Conservation (phyloP, 2,797 vertebrate species). For the Darevskia nairensis region DNA sequence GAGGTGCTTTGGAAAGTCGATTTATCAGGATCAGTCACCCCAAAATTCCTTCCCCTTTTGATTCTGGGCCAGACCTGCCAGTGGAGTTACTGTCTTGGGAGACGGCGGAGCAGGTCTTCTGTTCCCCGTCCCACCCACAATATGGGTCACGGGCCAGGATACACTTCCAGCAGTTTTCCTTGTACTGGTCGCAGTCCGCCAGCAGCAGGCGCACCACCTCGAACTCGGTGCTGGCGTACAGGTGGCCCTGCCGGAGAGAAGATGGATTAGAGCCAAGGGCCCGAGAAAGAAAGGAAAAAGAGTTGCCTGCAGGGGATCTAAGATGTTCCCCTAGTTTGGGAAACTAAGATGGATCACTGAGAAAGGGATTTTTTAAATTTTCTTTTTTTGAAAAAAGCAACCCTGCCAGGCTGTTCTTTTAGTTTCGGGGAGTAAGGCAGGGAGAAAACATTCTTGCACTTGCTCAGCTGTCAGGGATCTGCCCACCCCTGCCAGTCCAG, state of each 20-base stretch:
- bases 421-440: no score
- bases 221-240: slow-evolving; percentile 67
- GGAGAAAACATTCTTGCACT: no score
- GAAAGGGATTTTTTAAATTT: no score
- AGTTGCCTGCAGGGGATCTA: no score
- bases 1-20: neutral
- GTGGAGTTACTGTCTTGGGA: slow-evolving; percentile 75
- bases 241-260: slow-evolving; percentile 79
- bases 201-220: slow-evolving; percentile 70
- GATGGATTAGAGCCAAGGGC: slow-evolving; percentile 73
- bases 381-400: no score
- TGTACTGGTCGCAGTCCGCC: slow-evolving; percentile 65
- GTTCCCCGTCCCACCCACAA: slow-evolving; percentile 76
- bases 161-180: slow-evolving; percentile 70
- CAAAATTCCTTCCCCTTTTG: slow-evolving; percentile 38
- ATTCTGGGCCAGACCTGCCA: slow-evolving; percentile 41
- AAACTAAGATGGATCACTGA: no score
- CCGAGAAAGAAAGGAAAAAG: slow-evolving; percentile 28
- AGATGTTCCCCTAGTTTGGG: no score
- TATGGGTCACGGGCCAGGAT: slow-evolving; percentile 74
- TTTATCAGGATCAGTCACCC: no score
- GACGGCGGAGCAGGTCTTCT: slow-evolving; percentile 79
- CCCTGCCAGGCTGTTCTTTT: no score
- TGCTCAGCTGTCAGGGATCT: no score
- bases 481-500: no score